phyloP scores from a whole-genome alignment of 2,797 vertebrate genomes.

The Ateles fusciceps region DNA sequence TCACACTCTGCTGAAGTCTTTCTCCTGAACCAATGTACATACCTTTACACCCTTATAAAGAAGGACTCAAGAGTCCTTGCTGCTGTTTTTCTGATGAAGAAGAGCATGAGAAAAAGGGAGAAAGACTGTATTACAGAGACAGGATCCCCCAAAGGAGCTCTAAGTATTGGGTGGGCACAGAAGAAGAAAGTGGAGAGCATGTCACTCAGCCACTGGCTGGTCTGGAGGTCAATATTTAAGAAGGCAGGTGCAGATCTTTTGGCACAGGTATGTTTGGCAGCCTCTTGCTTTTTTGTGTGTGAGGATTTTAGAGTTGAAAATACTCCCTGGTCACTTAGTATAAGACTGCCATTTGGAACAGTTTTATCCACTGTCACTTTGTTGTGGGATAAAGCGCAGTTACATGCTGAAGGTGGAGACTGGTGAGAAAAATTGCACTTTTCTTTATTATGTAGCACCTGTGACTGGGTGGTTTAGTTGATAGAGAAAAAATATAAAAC shows the following conservation, averaged over 20 bases:
- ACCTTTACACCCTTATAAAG: not conserved
- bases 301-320: not conserved
- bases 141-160: not conserved
- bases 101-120: not conserved
- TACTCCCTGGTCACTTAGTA: not conserved
- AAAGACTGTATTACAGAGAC: not conserved
- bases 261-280: not conserved
- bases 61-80: not conserved
- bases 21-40: not conserved
- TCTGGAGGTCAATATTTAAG: not conserved
- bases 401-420: not conserved
- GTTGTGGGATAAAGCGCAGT: not conserved
- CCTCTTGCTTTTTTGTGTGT: not conserved
- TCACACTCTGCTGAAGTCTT: not conserved
- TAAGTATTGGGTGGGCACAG: not conserved
- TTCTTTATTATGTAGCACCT: not conserved
- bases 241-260: conserved; percentile 13
- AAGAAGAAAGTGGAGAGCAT: not conserved
- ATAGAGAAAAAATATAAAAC: not conserved
- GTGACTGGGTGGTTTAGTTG: not conserved
- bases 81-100: not conserved
- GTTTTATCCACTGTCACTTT: not conserved
- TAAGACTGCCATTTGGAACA: not conserved
- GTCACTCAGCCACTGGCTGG: not conserved
- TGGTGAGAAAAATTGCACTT: not conserved